Base-by-base conservation (phyloP, 2,797 vertebrate species). In the Coracias cyanogaster region DNA sequence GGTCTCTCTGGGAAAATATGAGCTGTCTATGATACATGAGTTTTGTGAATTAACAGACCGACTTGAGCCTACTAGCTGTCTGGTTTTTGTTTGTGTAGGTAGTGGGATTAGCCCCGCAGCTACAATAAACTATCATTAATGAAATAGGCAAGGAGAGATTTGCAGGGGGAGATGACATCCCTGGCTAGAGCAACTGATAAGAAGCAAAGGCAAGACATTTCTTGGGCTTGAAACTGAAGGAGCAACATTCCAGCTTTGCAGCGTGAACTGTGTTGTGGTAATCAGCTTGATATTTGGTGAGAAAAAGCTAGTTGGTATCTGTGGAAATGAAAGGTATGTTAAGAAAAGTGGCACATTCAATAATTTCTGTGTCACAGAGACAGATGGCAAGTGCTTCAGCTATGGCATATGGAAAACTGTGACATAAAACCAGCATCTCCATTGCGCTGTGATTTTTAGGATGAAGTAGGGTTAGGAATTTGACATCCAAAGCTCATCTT, bases 401-500 rank as follows among this genome's bases (percentile, higher is more conserved):
- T 79, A 8, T 15, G 64, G 15, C 2, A 14, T 7, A 55, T 29
- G 51, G 28, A 77, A 89, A 89, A 72, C 6, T 12, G 12, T 89
- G 79, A 89, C 52, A 81, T 52, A 64, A 94, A 82, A 1, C 22
- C 57, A 78, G 29, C 58, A 76, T 43, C n/a, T 83, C 77, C 35
- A 26, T 66, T 66, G 60, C 43, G 15, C 64, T 89, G n/a, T 60
- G 89, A 82, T 69, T 89, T 76, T 35, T 20, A 88, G 46, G 60
- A 84, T 79, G 73, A 78, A 91, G 54, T 39, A 70, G 58, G 54
- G 39, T 45, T 79, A 82, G 51, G 83, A 92, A 90, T 95, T 73
- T 77, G 80, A 90, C 51, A 92, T 71, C 76, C 85, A 91, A 62
- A 94, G 61, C 79, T 91, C 82, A 58, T 93, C 90, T 95, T 93